Evolutionary conservation across 1,140 invertebrate species (phyloP), one percentile per base, ranked within the genome.

Genomic region (Drosophila pectinifera): DNA sequence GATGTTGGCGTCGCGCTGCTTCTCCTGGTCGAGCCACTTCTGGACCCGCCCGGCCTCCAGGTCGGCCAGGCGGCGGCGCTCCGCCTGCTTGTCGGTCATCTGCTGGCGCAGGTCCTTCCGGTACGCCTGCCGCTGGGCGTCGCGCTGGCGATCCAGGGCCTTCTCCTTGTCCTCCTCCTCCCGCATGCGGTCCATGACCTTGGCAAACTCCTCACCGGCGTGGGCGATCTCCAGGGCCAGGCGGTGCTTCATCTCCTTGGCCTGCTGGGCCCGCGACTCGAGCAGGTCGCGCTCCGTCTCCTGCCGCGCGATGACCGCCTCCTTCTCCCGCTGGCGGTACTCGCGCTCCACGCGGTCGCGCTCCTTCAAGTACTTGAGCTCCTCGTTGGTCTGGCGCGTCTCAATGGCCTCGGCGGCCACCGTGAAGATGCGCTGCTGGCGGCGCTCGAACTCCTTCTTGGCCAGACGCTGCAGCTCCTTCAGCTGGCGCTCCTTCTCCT

Each of bases 21-120:
- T 93, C 48, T 93, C 91, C 72, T 94, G 93, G 2, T 93, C 91
- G 26, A 93, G 90, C 69, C 94, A 93, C 90, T 95, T 95, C 49
- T 94, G 93, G 58, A 94, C 94, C 31, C 93, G 93, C 34, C 91
- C 93, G 41, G 94, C 93, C 39, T 94, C 92, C 4, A 91, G 62
- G 1, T 93, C 91, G 0, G 70, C 61, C 6, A 82, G 28, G 6
- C 80, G 82, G 10, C 94, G 94, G 18, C 93, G 93, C 77, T 95
- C 93, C 36, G 90, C 92, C 81, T 95, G 94, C 74, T 95, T 95
- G 54, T 95, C 93, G 75, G 94, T 94, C 41, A 95, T 95, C 92
- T 95, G 93, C 16, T 84, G 86, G 31, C 78, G 76, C 26, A 92
- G 84, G 22, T 92, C 92, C 1, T 76, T 69, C 2, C 90, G 76